Conservation (phyloP, 2,113 vertebrate species). For the Bathybates hornii region DNA sequence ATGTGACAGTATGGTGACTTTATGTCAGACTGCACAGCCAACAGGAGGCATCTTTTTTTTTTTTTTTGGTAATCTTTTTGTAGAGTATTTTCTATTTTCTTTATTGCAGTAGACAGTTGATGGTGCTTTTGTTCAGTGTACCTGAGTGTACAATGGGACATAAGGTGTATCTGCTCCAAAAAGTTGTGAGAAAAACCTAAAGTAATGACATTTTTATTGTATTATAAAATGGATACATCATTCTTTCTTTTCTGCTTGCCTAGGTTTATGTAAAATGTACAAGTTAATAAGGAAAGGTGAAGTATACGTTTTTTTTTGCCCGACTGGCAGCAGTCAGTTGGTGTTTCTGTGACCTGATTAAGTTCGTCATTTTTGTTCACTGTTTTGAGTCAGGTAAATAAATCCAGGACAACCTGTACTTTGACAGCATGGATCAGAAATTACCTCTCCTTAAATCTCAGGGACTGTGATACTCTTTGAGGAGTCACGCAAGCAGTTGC, state of each 20-base stretch:
- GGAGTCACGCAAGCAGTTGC: background rate
- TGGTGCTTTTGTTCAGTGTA: background rate
- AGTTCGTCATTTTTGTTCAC: background rate
- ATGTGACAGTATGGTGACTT: background rate
- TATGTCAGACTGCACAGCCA: background rate
- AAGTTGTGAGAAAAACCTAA: background rate
- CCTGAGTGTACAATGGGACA: background rate
- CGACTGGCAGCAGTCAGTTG: background rate
- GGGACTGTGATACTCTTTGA: background rate
- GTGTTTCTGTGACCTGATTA: background rate
- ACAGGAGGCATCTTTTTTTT: background rate
- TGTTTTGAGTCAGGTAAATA: background rate
- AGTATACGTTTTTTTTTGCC: rapidly evolving
- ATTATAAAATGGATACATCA: background rate
- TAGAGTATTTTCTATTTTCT: background rate
- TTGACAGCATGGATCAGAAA: background rate
- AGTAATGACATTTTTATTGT: background rate
- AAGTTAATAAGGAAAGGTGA: background rate
- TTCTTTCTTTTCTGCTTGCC: background rate
- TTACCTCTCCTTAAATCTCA: background rate
- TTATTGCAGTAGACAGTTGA: background rate
- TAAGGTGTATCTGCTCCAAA: background rate
- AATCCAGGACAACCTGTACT: background rate
- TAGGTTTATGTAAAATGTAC: background rate
- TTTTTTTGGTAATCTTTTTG: background rate